phyloP scores from a whole-genome alignment of 2,113 vertebrate species.

The Hylia prasina region DNA sequence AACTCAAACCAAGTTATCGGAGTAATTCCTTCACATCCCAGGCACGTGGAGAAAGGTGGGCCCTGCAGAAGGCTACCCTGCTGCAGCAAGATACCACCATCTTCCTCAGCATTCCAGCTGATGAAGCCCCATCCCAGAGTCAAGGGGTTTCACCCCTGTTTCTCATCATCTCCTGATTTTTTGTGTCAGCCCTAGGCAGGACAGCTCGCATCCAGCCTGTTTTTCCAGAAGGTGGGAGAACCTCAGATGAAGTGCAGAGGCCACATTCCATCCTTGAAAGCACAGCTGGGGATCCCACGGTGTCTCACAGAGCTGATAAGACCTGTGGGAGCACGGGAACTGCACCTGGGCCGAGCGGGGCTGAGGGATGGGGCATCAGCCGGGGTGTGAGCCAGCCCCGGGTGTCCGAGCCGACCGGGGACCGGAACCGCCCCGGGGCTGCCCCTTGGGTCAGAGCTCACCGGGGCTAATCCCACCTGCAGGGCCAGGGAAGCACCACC shows the following conservation, averaged over 20 bases:
- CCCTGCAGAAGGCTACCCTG: not conserved
- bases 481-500: not conserved
- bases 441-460: not conserved
- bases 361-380: not conserved
- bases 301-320: no score
- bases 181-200: no score
- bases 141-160: not conserved
- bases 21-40: not conserved
- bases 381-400: no score
- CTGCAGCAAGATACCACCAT: not conserved
- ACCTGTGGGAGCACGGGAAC: not conserved
- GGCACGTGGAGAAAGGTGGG: fast-evolving
- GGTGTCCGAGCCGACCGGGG: not conserved
- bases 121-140: not conserved
- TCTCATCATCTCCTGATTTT: not conserved
- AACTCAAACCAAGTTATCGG: not conserved
- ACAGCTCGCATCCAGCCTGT: fast-evolving
- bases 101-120: not conserved
- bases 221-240: not conserved
- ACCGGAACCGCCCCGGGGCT: not conserved
- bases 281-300: not conserved
- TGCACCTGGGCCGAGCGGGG: fast-evolving
- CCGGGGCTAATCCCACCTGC: not conserved
- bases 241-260: not conserved
- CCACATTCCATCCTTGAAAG: not conserved